A percentile compares a stretch with the other conserved stretches of the same genome.
Conservation (phyloP, 1,140 invertebrate species). For the Rhyacophila brunnea region DNA sequence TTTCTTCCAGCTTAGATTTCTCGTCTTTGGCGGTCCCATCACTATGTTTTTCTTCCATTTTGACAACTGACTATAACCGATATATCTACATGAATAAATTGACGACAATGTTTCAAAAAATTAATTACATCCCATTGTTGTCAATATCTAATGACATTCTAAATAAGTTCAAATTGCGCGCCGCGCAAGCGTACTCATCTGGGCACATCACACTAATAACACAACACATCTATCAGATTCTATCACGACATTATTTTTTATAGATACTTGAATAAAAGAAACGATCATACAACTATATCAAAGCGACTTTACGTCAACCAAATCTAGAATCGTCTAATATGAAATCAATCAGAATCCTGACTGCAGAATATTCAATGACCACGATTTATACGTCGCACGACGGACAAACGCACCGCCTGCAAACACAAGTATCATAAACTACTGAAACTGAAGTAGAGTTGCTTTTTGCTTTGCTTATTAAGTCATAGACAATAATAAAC, state of each 20-base stretch:
- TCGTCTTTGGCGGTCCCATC: slow-evolving; percentile 3
- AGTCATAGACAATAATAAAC: slow-evolving; percentile 10
- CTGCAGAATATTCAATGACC: background rate
- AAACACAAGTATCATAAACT: slow-evolving; percentile 10
- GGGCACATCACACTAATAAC: slow-evolving; percentile 26
- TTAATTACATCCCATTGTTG: too few species aligned
- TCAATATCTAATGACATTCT: too few species aligned
- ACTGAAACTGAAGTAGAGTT: slow-evolving; percentile 6
- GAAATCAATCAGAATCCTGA: too few species aligned
- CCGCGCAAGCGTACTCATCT: slow-evolving; percentile 20
- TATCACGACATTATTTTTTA: slow-evolving; percentile 22
- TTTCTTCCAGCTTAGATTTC: background rate
- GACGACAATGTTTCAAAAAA: too few species aligned
- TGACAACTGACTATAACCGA: background rate
- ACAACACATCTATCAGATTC: slow-evolving; percentile 21
- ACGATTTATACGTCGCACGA: slow-evolving; percentile 16
- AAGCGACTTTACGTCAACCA: slow-evolving; percentile 5
- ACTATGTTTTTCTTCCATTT: slow-evolving; percentile 10
- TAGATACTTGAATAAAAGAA: slow-evolving; percentile 20
- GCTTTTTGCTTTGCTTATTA: background rate
- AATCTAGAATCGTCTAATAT: background rate
- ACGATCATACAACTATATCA: background rate
- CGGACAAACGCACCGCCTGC: slow-evolving; percentile 14
- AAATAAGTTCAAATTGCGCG: slow-evolving; percentile 21
- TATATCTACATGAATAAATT: too few species aligned